Conservation (phyloP, 1,140 invertebrate species). For the Zaprionus gabonicus region DNA sequence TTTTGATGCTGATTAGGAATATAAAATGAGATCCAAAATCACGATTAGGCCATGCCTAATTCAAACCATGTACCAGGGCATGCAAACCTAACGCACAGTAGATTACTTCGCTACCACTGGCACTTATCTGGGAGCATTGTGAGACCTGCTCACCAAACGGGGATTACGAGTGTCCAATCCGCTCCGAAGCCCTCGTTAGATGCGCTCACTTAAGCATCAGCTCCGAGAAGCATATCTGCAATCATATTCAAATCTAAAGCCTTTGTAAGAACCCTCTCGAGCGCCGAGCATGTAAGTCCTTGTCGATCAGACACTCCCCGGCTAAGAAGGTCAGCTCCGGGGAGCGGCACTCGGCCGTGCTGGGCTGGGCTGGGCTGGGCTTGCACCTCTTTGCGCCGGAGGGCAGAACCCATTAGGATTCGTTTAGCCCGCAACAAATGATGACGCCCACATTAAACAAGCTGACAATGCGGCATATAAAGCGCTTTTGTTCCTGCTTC, state of each 20-base stretch:
- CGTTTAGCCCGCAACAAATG: conserved; percentile 15
- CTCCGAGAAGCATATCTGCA: background rate
- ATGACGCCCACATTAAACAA: conserved; percentile 46
- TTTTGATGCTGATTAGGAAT: too few relatives aligned
- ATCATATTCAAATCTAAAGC: background rate
- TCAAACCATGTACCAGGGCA: too few relatives aligned
- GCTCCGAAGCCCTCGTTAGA: background rate
- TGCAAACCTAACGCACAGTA: background rate
- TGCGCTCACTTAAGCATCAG: background rate
- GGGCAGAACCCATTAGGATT: conserved; percentile 5
- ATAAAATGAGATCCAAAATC: too few relatives aligned
- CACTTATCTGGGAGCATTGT: background rate
- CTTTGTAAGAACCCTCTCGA: background rate
- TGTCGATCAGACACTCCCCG: background rate
- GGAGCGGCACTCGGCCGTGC: background rate
- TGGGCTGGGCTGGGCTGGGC: background rate
- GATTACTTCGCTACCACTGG: background rate
- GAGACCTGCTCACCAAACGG: background rate
- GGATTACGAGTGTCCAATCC: background rate
- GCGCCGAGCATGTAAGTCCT: background rate
- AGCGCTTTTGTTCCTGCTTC: conserved; percentile 4
- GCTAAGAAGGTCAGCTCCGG: background rate
- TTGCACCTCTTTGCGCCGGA: background rate
- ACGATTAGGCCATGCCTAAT: too few relatives aligned
- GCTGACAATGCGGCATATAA: conserved; percentile 51